A percentile compares a stretch with the other conserved stretches of the same genome.
Conservation (phyloP, 2,888 invertebrate species). For the Steinernema hermaphroditum region DNA sequence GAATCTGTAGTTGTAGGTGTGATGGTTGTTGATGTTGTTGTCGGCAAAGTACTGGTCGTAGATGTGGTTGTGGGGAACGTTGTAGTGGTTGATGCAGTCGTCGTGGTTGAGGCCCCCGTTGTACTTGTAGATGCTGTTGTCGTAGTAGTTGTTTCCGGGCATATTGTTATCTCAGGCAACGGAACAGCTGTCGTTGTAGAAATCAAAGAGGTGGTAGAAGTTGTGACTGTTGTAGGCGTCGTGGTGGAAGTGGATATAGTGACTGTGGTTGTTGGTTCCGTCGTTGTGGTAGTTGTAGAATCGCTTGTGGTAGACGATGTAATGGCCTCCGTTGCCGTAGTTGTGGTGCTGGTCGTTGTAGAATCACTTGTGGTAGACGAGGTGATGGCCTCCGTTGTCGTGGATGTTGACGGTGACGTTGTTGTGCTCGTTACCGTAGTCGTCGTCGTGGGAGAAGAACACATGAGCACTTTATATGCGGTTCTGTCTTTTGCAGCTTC, state of each 20-base stretch:
- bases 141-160: neutral
- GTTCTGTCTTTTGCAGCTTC: neutral
- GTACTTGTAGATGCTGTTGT: constrained; percentile 7
- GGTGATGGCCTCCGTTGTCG: neutral
- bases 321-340: constrained; percentile 3
- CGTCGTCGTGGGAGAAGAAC: neutral
- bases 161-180: constrained; percentile 4
- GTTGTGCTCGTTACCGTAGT: neutral
- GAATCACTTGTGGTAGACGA: neutral
- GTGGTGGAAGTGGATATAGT: constrained; percentile 4
- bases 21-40: neutral
- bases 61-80: neutral
- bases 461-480: neutral
- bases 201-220: constrained; percentile 3
- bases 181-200: constrained; percentile 16
- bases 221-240: neutral
- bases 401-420: neutral
- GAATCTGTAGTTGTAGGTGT: neutral
- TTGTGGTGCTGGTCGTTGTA: neutral
- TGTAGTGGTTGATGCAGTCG: constrained; percentile 14
- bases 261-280: neutral
- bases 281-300: constrained; percentile 26
- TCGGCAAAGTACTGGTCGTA: neutral
- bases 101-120: neutral
- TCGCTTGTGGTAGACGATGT: constrained; percentile 15